Evolutionary conservation across 2,888 invertebrate genomes (phyloP).

Genomic region (Trichopria drosophilae): DNA sequence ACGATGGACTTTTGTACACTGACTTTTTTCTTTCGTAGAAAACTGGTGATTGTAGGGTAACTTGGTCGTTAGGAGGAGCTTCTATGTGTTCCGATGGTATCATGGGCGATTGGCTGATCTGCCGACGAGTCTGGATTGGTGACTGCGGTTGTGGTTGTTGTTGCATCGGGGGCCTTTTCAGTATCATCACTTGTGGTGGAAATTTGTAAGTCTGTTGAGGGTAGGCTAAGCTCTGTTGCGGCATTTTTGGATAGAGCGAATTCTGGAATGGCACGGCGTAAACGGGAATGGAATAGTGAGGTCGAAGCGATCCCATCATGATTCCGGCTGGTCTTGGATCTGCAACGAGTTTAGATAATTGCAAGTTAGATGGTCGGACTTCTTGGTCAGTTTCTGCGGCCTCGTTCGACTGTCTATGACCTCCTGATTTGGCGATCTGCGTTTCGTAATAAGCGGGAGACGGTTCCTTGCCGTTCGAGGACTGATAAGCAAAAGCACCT

Average conservation of each 20-base stretch:
- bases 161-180: constrained; percentile 39
- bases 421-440: constrained; percentile 1
- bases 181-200: constrained; percentile 46
- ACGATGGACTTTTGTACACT: constrained; percentile 38
- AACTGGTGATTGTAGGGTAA: constrained; percentile 41
- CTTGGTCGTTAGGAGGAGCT: too few relatives aligned
- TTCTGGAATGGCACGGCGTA: too few relatives aligned
- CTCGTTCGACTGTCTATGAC: not conserved
- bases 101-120: constrained; percentile 34
- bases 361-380: constrained; percentile 45
- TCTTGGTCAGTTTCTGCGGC: constrained; percentile 40
- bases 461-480: too few relatives aligned
- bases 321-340: constrained; percentile 47
- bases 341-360: constrained; percentile 55
- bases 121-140: constrained; percentile 41
- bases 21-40: constrained; percentile 50
- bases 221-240: constrained; percentile 35
- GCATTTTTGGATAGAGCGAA: constrained; percentile 42
- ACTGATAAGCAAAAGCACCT: too few relatives aligned
- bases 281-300: constrained; percentile 42
- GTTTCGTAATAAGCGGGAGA: too few relatives aligned
- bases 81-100: too few relatives aligned
- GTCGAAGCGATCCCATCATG: constrained; percentile 42
- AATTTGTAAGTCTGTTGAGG: constrained; percentile 35
- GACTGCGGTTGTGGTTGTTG: constrained; percentile 12